A percentile compares a stretch with the other conserved stretches of the same genome.
Evolutionary conservation across 1,140 invertebrate species (phyloP).

Genomic region (Pissodes strobi): DNA sequence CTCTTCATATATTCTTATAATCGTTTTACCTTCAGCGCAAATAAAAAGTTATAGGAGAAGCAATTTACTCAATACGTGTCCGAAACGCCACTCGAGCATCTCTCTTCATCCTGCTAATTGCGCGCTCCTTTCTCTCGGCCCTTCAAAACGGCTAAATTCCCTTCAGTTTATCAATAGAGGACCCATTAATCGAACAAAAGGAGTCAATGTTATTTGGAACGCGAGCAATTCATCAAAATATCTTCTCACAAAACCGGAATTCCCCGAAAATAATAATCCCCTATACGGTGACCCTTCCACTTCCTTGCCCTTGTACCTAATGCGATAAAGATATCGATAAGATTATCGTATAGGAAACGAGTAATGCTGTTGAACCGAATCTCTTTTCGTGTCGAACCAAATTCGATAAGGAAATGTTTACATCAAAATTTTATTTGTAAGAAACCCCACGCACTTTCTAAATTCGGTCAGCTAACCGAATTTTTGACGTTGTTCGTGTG

Average conservation of each 20-base stretch:
- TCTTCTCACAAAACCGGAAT: slow-evolving; percentile 3
- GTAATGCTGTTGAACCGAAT: no score
- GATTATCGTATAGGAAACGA: no score
- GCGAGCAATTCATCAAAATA: slow-evolving; percentile 18
- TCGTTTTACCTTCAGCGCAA: no score
- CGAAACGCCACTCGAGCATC: slow-evolving; percentile 17
- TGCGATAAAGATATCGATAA: slow-evolving; percentile 3
- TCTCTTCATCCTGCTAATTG: slow-evolving; percentile 8
- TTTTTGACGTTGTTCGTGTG: no score
- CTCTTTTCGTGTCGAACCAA: no score
- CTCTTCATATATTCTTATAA: no score
- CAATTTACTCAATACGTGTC: slow-evolving; percentile 15
- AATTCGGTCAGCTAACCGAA: no score
- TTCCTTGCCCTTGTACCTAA: background rate
- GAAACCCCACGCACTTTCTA: no score
- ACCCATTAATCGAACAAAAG: slow-evolving; percentile 20
- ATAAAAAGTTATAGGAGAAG: background rate
- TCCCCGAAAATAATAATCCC: slow-evolving; percentile 10
- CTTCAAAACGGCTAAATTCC: slow-evolving; percentile 6
- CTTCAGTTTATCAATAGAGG: slow-evolving; percentile 8
- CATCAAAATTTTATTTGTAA: no score
- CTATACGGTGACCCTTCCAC: slow-evolving; percentile 1
- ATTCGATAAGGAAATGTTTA: no score
- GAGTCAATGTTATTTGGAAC: slow-evolving; percentile 18
- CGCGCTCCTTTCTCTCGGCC: background rate